Base-by-base conservation (phyloP, 2,113 vertebrate species). In the Atherinomorus stipes region DNA sequence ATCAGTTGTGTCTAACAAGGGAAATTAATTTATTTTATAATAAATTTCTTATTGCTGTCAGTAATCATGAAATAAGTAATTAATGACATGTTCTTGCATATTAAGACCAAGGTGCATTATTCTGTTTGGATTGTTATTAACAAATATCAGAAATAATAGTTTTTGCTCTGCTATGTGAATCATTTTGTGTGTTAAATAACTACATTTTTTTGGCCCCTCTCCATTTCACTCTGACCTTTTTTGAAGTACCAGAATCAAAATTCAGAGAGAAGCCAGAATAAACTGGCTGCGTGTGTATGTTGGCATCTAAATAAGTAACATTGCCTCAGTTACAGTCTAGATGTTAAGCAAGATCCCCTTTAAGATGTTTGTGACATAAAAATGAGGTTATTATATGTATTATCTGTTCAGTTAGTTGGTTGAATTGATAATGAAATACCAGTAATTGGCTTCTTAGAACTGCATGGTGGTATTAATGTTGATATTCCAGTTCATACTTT, bases 181-280 rank as follows among this genome's bases (percentile, higher is more conserved):
- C 11, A 49, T 44, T 38, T 76, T 3, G 11, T 45, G 60, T 28
- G 10, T 58, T 34, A 19, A 10, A 4, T n/a, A 7, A n/a, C 71
- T 1, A 10, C 8, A 7, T 21, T 54, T 19, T 63, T 45, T 21
- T 11, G n/a, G n/a, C n/a, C 4, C 10, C 50, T 22, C 11, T 51
- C 13, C n/a, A 10, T 50, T 54, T 61, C 11, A 23, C 42, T 71
- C 37, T 59, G 28, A 68, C 54, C 25, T 73, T n/a, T 80, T 44
- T 45, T 56, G 50, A 2, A 4, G 1, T 71, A n/a, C 53, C 45
- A 56, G 28, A 34, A 63, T 68, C 13, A 23, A 45, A 61, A 67
- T 45, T 23, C 34, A 40, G 51, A 63, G 1, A 16, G 18, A 78
- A 81, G 19, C 31, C 31, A 44, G 49, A 63, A 50, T 63, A 34